Evolutionary conservation across 2,888 invertebrate species (phyloP), one percentile per base, ranked within the genome.

Genomic region (Drepana falcataria): DNA sequence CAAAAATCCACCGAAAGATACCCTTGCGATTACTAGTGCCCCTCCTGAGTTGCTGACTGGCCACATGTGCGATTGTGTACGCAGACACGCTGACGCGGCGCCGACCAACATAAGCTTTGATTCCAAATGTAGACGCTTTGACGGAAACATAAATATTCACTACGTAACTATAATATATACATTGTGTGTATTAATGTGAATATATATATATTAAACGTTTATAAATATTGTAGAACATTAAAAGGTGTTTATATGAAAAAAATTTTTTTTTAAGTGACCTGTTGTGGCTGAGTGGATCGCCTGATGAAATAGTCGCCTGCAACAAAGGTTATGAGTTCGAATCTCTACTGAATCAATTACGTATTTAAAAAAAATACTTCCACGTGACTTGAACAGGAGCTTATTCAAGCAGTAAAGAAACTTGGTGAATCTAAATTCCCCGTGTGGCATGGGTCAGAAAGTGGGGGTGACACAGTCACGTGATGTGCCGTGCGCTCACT

Each of bases 401-500:
- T 60, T 63, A 58, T 63, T 64, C 67, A 59, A 68, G 64, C 58
- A 65, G 66, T 55, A 56, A 53, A 53, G 49, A 58, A 60, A 59
- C 59, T 65, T 61, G 53, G 53, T 57, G 58, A 58, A 53, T 55
- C 56, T 56, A 52, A 56, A 60, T 56, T 52, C 40, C 40, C 51
- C 40, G 41, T 51, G 40, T 64, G 57, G 62, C 57, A 60, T 55
- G 64, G 60, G 59, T 64, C 65, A 61, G 59, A 48, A 58, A 55
- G 61, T 57, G 63, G 66, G 69, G 74, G 72, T 73, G 71, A 77
- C 68, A 66, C 66, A 65, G 82, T 83, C 84, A 84, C 83, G 82
- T 81, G 75, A 84, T 72, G 71, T 83, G 68, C 75, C 83, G 83
- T 85, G 85, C 75, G 66, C 71, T 75, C 66, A 65, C 68, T 60